A percentile compares a stretch with the other conserved stretches of the same genome.
These are phyloP conservation scores for cat (Felis catus) DNA, from an alignment of 2,113 vertebrate species.

Conservation along the genomic window F.catus_Fca126_mat1.0 CM031412.1:187146501-187147000, in stretches of 20 bases:
- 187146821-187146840: background rate
- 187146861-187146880: background rate
- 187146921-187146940: background rate
- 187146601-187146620: background rate
- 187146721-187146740: background rate
- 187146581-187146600: background rate
- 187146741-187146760: background rate
- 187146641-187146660: background rate
- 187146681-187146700: background rate
- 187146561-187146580: background rate
- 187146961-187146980: background rate
- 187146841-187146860: background rate
- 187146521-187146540: background rate
- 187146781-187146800: background rate
- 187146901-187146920: background rate
- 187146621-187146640: background rate
- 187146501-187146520: background rate
- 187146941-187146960: background rate
- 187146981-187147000: background rate
- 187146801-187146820: background rate
- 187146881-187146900: background rate
- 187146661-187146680: background rate
- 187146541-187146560: background rate
- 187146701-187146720: background rate
- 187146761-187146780: background rate